A percentile compares a stretch with the other conserved stretches of the same genome.
Conservation (phyloP, 2,888 invertebrate genomes). For the Latrodectus elegans region DNA sequence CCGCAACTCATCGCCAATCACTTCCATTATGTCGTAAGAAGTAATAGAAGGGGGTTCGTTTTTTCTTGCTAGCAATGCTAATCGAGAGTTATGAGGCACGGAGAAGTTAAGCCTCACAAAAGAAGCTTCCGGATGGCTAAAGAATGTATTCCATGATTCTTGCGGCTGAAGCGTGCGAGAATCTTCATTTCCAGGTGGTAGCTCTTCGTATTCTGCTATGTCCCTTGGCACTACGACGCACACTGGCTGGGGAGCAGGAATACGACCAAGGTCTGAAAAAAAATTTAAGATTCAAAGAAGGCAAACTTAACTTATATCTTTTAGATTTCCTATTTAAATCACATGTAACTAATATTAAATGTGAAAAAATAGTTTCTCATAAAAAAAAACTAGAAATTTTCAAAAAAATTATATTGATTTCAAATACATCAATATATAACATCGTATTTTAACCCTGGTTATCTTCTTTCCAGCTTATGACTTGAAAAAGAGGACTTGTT, state of each 20-base stretch:
- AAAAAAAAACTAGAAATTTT: no score
- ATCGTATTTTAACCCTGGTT: no score
- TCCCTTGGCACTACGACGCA: constrained; percentile 61
- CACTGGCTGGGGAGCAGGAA: constrained; percentile 42
- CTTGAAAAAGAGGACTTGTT: no score
- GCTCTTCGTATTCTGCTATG: constrained; percentile 71
- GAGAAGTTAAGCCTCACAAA: constrained; percentile 96
- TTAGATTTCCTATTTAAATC: no score
- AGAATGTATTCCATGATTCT: constrained; percentile 98
- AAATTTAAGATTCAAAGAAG: no score
- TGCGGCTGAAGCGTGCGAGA: constrained; percentile 93
- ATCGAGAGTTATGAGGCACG: constrained; percentile 73
- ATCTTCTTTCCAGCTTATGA: no score
- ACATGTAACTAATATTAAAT: no score
- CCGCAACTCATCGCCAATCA: constrained; percentile 80
- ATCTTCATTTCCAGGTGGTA: constrained; percentile 78
- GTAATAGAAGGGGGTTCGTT: constrained; percentile 97
- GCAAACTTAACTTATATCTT: no score
- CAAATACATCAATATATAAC: no score
- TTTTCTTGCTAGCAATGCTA: constrained; percentile 94
- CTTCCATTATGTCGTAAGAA: constrained; percentile 95
- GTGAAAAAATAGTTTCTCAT: no score
- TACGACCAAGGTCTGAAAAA: constrained; percentile 53
- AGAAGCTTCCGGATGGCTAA: constrained; percentile 93
- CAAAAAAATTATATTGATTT: no score